These are phyloP conservation scores for Danio kyathit DNA, from an alignment of 2,797 vertebrate species.

Conservation along the genomic window DNA sequence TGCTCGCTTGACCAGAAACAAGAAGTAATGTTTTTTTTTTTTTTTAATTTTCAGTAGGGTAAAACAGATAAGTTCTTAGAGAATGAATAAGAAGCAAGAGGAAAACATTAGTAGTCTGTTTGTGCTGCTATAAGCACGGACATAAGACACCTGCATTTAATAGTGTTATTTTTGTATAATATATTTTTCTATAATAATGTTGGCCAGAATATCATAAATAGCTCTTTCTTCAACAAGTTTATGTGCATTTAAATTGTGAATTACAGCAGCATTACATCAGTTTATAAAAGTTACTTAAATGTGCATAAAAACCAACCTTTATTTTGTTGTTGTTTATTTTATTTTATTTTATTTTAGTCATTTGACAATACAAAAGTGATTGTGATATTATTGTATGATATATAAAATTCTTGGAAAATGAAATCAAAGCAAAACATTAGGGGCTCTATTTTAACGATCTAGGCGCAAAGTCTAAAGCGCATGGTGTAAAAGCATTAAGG, in stretches of 20 bases:
- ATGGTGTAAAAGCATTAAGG: no score
- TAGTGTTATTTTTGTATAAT: neutral
- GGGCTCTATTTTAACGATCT: no score
- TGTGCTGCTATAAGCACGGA: neutral
- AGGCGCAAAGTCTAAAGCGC: no score
- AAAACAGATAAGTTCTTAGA: neutral
- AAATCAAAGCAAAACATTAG: no score
- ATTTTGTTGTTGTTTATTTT: no score
- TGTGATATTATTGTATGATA: no score
- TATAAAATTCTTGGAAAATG: no score
- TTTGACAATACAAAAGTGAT: no score
- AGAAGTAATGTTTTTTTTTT: conserved; percentile 30
- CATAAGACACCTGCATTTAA: neutral
- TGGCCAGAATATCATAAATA: neutral
- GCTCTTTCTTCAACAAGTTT: neutral
- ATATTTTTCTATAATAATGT: neutral
- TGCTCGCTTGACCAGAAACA: conserved; percentile 62
- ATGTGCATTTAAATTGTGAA: neutral
- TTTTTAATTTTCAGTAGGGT: neutral
- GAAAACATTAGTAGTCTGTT: neutral
- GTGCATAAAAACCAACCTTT: no score
- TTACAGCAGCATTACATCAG: no score
- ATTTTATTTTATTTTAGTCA: no score
- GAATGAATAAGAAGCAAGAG: conserved; percentile 7
- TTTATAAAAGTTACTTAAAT: no score